Percentiles rank a stretch among this genome's conserved stretches.
Conservation (phyloP, 2,888 invertebrate species). For the Meganola albula region DNA sequence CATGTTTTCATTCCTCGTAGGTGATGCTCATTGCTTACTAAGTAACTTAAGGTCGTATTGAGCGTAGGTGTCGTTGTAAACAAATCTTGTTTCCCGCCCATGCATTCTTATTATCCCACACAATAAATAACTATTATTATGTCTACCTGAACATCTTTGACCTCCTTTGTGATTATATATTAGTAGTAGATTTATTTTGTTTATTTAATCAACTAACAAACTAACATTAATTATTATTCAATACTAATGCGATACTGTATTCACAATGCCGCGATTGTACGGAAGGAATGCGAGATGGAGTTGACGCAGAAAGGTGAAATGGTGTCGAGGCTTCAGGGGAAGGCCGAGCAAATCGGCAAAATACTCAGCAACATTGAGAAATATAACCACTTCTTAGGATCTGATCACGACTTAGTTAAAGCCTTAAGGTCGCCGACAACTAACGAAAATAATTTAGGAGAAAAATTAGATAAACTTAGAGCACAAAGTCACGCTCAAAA, state of each 20-base stretch:
- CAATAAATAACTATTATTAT: conserved; percentile 25
- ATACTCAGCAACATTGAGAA: conserved; percentile 94
- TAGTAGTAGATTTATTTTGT: conserved; percentile 2
- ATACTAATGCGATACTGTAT: conserved; percentile 69
- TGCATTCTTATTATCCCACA: conserved; percentile 32
- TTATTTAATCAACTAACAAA: conserved; percentile 10
- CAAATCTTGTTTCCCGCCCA: conserved; percentile 43
- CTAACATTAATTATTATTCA: conserved; percentile 23
- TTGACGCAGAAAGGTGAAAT: conserved; percentile 97
- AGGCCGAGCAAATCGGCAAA: conserved; percentile 96
- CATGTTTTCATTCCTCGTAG: too few relatives aligned
- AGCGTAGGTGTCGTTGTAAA: conserved; percentile 38
- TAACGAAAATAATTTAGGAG: conserved; percentile 54
- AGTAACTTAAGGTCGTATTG: too few relatives aligned
- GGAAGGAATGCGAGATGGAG: conserved; percentile 95
- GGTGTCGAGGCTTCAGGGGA: conserved; percentile 95
- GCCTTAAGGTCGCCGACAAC: conserved; percentile 69
- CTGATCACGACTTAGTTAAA: conserved; percentile 75
- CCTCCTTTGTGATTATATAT: conserved; percentile 11
- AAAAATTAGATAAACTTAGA: conserved; percentile 59
- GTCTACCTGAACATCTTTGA: conserved; percentile 13
- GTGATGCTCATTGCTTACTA: too few relatives aligned
- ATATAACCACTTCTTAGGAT: conserved; percentile 85
- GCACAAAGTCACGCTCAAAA: conserved; percentile 58
- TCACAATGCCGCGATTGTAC: conserved; percentile 65